These are phyloP conservation scores for Malachius bipustulatus DNA, from an alignment of 2,888 invertebrate species.

Conservation along the genomic window DNA sequence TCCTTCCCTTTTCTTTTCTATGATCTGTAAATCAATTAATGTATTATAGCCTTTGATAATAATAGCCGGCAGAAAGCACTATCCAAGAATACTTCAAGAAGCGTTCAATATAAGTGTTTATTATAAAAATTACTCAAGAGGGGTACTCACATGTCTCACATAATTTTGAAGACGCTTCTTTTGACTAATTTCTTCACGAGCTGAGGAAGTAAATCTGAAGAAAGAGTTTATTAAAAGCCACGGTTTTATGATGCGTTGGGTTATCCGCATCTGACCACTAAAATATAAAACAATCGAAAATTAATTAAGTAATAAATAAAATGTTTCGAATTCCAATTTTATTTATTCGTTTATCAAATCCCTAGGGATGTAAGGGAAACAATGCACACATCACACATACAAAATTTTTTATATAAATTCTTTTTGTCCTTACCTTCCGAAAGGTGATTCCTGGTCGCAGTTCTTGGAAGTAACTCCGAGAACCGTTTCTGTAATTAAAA, in stretches of 20 bases:
- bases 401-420: too few species aligned
- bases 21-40: too few species aligned
- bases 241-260: slow-evolving; percentile 41
- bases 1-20: slow-evolving; percentile 12
- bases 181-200: slow-evolving; percentile 41
- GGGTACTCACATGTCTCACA: slow-evolving; percentile 33
- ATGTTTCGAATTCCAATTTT: slow-evolving; percentile 6
- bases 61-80: too few species aligned
- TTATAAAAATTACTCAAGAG: background rate
- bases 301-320: slow-evolving; percentile 10
- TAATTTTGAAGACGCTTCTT: slow-evolving; percentile 38
- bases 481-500: slow-evolving; percentile 38
- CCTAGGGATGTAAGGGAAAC: too few species aligned
- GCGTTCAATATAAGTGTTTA: slow-evolving; percentile 2
- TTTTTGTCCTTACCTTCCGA: slow-evolving; percentile 39
- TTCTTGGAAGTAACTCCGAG: slow-evolving; percentile 39
- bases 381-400: too few species aligned
- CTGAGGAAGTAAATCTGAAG: slow-evolving; percentile 41
- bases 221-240: slow-evolving; percentile 46
- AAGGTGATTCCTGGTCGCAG: slow-evolving; percentile 39
- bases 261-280: slow-evolving; percentile 43
- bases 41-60: too few species aligned
- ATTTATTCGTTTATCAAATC: too few species aligned
- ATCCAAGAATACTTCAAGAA: too few species aligned
- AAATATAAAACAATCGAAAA: slow-evolving; percentile 20